Base-by-base conservation (phyloP, 2,797 vertebrate genomes). In the Danio jaintianensis region DNA sequence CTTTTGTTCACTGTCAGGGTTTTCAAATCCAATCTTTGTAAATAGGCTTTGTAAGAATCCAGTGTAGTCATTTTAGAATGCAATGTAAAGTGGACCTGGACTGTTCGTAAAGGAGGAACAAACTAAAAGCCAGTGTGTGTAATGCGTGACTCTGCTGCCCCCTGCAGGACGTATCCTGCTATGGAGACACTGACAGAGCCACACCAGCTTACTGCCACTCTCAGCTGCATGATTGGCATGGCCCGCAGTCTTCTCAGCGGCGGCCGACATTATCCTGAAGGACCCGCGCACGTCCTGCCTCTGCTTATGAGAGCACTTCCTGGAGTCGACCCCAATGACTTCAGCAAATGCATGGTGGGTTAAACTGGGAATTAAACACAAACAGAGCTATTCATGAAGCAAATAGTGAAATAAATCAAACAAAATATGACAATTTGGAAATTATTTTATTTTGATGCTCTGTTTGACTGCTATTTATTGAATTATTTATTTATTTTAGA, bases 291-390 rank as follows among this genome's bases (percentile, higher is more conserved):
- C 75, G 95, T 98, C 92, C 93, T 99, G 79, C 97, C 97, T 38
- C 94, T 99, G 50, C 92, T 99, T 87, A 96, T 98, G 95, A 96
- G 97, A 92, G 95, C 97, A 0, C 87, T 99, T 89, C 98, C 97
- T 53, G 98, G 98, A 20, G 96, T 99, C 88, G 97, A 99, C 92
- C 97, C 97, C 78, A 99, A 98, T 56, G 97, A 99, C 91, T 99
- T 99, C 88, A 99, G 97, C 93, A 99, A 99, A 91, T 98, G 96
- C 90, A 99, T 99, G 97, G 97, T 98, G 90, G 92, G 95, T 90
- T 29, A 85, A 84, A 77, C 58, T 85, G 79, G 86, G 29, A 87
- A 87, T 89, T 76, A 75, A 83, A 90, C 22, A 40, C 72, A 15
- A 20, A 70, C 10, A 52, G 7, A 22, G 29, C 8, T 48, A 7